Evolutionary conservation across 2,113 vertebrate species (phyloP), one percentile per base, ranked within the genome.

Genomic region (Charadrius vociferus): DNA sequence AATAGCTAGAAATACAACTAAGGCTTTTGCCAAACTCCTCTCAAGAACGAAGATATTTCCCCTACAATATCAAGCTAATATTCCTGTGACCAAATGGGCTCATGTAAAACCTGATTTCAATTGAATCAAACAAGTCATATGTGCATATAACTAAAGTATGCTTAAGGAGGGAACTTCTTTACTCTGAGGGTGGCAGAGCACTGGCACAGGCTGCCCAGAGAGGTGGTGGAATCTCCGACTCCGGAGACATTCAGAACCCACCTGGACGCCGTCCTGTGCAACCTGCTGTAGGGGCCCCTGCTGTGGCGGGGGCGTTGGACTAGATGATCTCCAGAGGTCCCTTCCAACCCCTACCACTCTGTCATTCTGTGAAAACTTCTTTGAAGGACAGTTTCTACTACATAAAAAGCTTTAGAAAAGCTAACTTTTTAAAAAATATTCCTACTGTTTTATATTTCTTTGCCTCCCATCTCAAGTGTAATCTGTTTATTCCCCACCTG

Each of bases 401-500:
- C 12, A 29, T 9, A 83, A 77, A 86, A 50, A 70, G 1, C 7
- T 68, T 50, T 34, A 84, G 37, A 89, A n/a, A 22, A 4, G 2
- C 6, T 34, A 47, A 9, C 11, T 71, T 53, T 56, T 36, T 3
- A 39, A 59, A 13, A 83, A 63, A 1, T 0, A 55, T 2, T 49
- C 5, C 32, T 49, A 49, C 5, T 70, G 9, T 22, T 67, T 37
- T 71, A 3, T 27, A 58, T 47, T 72, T 90, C 12, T 63, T 77
- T 50, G 20, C 11, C 13, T 59, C 7, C 7, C 71, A 32, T 77
- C 56, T 94, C 34, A 75, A 91, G 43, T 6, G 12, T 27, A 95
- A 68, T 88, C n/a, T 80, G 12, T 81, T 95, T 93, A 74, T 88
- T 92, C 34, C 36, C 39, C 29, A 95, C 22, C 8, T 22, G 52